Evolutionary conservation across 2,888 invertebrate species (phyloP).

Genomic region (Drosophila birchii): DNA sequence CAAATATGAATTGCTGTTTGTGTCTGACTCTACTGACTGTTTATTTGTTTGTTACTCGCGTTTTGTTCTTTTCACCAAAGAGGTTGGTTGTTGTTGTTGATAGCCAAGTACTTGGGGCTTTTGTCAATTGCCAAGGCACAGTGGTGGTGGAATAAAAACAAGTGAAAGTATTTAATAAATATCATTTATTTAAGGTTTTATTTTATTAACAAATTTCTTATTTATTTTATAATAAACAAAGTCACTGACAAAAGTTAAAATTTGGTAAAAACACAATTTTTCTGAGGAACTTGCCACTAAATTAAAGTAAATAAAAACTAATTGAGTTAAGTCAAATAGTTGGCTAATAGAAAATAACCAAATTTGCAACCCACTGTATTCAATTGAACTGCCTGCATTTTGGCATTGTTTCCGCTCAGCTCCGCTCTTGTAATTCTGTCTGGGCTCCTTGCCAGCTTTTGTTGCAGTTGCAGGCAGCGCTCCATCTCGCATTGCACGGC

Average conservation of each 20-base stretch:
- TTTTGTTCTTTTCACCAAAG: conserved; percentile 41
- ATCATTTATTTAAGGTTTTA: too few species aligned
- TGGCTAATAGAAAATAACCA: neutral
- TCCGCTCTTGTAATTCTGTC: conserved; percentile 76
- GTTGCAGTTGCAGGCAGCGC: conserved; percentile 47
- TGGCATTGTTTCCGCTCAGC: conserved; percentile 69
- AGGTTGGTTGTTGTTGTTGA: conserved; percentile 40
- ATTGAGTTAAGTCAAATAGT: neutral
- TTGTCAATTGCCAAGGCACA: conserved; percentile 66
- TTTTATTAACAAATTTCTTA: too few species aligned
- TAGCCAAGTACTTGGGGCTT: conserved; percentile 53
- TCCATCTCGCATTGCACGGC: conserved; percentile 51
- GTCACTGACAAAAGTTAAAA: too few species aligned
- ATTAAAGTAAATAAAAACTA: neutral
- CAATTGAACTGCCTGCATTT: conserved; percentile 69
- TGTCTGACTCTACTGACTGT: conserved; percentile 64
- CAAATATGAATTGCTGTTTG: conserved; percentile 80
- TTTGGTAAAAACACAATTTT: neutral
- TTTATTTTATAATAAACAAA: neutral
- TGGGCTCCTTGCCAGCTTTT: conserved; percentile 63
- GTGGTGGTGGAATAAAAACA: conserved; percentile 6
- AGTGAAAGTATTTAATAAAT: neutral
- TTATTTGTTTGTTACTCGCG: conserved; percentile 59
- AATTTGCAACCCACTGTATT: conserved; percentile 59
- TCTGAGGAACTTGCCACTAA: neutral